A percentile compares a stretch with the other conserved stretches of the same genome.
Conservation (phyloP, 2,888 invertebrate species). For the Eudemis profundana region DNA sequence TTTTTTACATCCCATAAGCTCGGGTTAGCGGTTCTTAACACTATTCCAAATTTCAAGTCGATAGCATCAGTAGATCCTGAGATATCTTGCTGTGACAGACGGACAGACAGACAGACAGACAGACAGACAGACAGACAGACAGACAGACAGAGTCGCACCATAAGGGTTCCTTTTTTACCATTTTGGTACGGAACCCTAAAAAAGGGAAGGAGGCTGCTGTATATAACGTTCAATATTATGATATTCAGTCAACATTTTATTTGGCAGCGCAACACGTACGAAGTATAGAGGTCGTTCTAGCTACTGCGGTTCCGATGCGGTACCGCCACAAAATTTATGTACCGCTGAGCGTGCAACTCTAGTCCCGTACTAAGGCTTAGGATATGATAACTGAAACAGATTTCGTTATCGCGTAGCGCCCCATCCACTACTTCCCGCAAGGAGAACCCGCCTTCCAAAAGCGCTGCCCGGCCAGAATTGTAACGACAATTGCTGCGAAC, state of each 20-base stretch:
- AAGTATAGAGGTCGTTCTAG: slow-evolving; percentile 66
- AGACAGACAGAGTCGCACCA: too few relatives aligned
- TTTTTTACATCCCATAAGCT: too few relatives aligned
- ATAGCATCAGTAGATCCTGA: too few relatives aligned
- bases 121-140: too few relatives aligned
- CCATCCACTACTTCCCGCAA: slow-evolving; percentile 65
- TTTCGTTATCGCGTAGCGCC: slow-evolving; percentile 60
- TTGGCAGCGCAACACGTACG: slow-evolving; percentile 75
- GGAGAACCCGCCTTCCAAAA: slow-evolving; percentile 45
- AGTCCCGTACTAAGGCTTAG: slow-evolving; percentile 64
- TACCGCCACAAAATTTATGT: slow-evolving; percentile 80
- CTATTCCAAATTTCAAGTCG: too few relatives aligned
- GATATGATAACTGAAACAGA: slow-evolving; percentile 61
- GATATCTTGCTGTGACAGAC: too few relatives aligned
- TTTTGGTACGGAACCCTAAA: too few relatives aligned
- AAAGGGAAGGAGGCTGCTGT: not conserved
- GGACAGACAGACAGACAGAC: too few relatives aligned
- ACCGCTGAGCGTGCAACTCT: slow-evolving; percentile 78
- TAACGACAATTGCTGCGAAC: slow-evolving; percentile 70
- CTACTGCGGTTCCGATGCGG: slow-evolving; percentile 82
- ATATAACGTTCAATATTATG: slow-evolving; percentile 41
- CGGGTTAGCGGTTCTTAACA: too few relatives aligned
- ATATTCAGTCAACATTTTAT: slow-evolving; percentile 68
- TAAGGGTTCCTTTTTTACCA: too few relatives aligned
- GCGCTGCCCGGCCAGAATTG: slow-evolving; percentile 58